Evolutionary conservation across 2,888 invertebrate species (phyloP).

Genomic region (Drosophila sordidula): DNA sequence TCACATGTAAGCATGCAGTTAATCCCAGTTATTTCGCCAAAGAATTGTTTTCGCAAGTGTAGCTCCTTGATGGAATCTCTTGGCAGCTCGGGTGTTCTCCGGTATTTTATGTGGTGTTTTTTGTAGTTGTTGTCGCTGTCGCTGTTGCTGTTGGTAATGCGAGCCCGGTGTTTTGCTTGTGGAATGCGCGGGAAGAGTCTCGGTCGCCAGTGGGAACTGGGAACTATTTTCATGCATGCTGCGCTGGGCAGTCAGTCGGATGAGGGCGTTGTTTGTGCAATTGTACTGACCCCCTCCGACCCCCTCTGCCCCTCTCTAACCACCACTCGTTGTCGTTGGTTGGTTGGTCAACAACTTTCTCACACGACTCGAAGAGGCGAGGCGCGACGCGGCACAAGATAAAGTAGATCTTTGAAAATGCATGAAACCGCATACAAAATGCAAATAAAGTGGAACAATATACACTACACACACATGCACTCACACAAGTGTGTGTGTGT

Average conservation of each 20-base stretch:
- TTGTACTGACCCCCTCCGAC: conserved; percentile 1
- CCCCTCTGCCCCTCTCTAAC: not conserved
- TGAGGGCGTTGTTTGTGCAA: conserved; percentile 48
- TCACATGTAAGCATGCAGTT: no score
- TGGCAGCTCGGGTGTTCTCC: conserved; percentile 1
- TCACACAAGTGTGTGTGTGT: not conserved
- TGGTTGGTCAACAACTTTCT: conserved; percentile 48
- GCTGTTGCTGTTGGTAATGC: conserved; percentile 46
- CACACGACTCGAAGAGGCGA: conserved; percentile 29
- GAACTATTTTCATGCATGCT: conserved; percentile 30
- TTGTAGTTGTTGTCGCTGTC: conserved; percentile 24
- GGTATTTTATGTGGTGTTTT: conserved; percentile 7
- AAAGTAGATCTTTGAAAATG: conserved; percentile 29
- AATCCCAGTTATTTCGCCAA: conserved; percentile 8
- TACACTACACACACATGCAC: conserved; percentile 5
- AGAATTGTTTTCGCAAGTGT: conserved; percentile 5
- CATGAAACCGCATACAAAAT: conserved; percentile 50
- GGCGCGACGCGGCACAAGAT: conserved; percentile 1
- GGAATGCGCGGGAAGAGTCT: conserved; percentile 65
- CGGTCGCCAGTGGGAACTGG: conserved; percentile 29
- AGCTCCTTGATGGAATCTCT: conserved; percentile 11
- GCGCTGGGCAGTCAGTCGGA: conserved; percentile 35
- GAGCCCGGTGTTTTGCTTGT: conserved; percentile 40
- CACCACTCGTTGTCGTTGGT: not conserved
- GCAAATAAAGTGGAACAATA: conserved; percentile 57